A percentile compares a stretch with the other conserved stretches of the same genome.
phyloP scores from a whole-genome alignment of 2,888 invertebrate genomes.

The Zootermopsis nevadensis region DNA sequence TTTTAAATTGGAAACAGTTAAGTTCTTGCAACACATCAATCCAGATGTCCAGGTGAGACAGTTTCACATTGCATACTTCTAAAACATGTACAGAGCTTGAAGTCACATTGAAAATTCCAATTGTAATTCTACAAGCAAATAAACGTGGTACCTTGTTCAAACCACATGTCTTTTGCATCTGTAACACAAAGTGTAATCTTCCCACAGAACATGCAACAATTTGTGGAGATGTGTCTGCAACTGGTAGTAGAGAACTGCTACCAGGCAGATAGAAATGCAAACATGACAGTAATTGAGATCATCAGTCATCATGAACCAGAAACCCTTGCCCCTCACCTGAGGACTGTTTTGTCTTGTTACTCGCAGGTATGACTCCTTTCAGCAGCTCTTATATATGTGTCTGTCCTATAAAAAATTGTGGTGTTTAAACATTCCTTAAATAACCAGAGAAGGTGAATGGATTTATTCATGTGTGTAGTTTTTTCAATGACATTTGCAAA shows the following conservation, averaged over 20 bases:
- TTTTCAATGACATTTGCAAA: too few species aligned
- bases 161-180: not conserved
- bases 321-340: not conserved
- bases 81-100: too few species aligned
- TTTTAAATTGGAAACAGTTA: slow-evolving; percentile 31
- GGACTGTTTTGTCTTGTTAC: slow-evolving; percentile 1
- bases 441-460: too few species aligned
- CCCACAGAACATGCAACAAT: slow-evolving; percentile 37
- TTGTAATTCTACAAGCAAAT: not conserved
- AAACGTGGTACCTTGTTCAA: too few species aligned
- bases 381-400: too few species aligned
- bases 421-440: too few species aligned
- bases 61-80: not conserved
- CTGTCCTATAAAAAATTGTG: too few species aligned
- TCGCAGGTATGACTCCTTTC: not conserved
- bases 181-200: not conserved
- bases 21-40: slow-evolving; percentile 38
- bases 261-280: not conserved
- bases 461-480: too few species aligned
- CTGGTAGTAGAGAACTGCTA: slow-evolving; percentile 40
- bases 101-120: not conserved
- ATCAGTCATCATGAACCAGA: not conserved
- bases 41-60: slow-evolving; percentile 37
- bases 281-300: not conserved
- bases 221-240: slow-evolving; percentile 44